Evolutionary conservation across 2,797 vertebrate genomes (phyloP).

Genomic region (Delichon dasypus): DNA sequence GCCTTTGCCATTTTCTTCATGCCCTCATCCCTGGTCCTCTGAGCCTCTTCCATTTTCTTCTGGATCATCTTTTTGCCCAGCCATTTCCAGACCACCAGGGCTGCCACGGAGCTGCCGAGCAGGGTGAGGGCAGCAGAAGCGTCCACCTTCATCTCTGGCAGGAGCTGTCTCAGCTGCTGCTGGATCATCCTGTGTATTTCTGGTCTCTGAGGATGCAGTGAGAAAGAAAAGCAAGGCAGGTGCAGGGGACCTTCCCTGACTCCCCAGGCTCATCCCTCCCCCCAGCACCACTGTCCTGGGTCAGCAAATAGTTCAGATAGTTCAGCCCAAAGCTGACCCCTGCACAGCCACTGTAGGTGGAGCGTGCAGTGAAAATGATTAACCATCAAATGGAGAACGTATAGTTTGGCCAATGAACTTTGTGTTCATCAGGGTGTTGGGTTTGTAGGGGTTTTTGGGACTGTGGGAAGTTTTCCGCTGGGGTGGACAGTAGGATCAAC

Average conservation of each 20-base stretch:
- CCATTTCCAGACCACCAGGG: constrained; percentile 17
- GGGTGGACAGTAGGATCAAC: background rate
- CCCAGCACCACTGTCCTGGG: background rate
- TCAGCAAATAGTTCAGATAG: background rate
- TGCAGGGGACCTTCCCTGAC: background rate
- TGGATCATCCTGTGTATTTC: background rate
- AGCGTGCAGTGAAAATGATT: constrained; percentile 11
- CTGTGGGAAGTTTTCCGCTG: background rate
- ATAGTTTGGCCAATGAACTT: background rate
- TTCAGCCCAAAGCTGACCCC: background rate
- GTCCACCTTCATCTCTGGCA: background rate
- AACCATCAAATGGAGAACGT: background rate
- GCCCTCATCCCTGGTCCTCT: background rate
- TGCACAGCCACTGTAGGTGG: background rate
- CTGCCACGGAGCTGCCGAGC: background rate
- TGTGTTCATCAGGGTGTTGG: background rate
- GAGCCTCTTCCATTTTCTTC: constrained; percentile 48
- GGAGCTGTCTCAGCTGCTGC: constrained; percentile 18
- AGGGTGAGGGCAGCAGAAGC: background rate
- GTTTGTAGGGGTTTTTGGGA: background rate
- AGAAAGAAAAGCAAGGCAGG: background rate
- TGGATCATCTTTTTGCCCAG: background rate
- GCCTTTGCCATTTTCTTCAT: constrained; percentile 52
- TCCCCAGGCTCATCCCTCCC: background rate
- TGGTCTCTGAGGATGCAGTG: background rate